phyloP scores from a whole-genome alignment of 2,113 vertebrate species.

The Equus przewalskii region DNA sequence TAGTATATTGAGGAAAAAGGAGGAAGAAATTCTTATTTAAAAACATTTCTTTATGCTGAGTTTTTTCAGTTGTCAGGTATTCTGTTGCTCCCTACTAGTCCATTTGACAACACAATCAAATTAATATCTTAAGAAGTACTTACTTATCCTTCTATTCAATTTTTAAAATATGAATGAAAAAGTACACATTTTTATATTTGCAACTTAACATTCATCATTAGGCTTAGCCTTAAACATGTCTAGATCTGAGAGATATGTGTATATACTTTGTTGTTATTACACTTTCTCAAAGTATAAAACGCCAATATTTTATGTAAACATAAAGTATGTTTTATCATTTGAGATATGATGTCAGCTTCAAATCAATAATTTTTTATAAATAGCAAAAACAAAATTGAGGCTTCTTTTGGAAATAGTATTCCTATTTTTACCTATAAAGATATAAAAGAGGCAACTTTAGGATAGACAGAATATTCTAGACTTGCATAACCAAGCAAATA shows the following conservation, averaged over 20 bases:
- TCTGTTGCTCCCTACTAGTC: conserved; percentile 32
- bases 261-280: background rate
- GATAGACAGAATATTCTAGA: conserved; percentile 34
- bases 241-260: background rate
- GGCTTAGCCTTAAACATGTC: conserved; percentile 43
- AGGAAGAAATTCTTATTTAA: conserved; percentile 14
- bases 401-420: background rate
- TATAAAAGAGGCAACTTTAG: conserved; percentile 64
- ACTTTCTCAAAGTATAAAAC: conserved; percentile 27
- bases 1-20: background rate
- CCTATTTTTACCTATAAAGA: conserved; percentile 35
- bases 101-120: conserved; percentile 13
- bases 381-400: conserved; percentile 17
- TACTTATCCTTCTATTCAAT: conserved; percentile 7
- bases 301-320: background rate
- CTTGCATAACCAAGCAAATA: background rate
- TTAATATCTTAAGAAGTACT: conserved; percentile 28
- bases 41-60: conserved; percentile 33
- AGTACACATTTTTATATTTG: conserved; percentile 6
- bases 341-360: conserved; percentile 9
- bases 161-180: conserved; percentile 34
- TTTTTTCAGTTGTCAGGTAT: conserved; percentile 45
- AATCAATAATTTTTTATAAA: conserved; percentile 10
- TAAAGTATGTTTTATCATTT: conserved; percentile 17
- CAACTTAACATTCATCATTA: conserved; percentile 25